Evolutionary conservation across 2,113 vertebrate genomes (phyloP).

Genomic region (Rostratula benghalensis): DNA sequence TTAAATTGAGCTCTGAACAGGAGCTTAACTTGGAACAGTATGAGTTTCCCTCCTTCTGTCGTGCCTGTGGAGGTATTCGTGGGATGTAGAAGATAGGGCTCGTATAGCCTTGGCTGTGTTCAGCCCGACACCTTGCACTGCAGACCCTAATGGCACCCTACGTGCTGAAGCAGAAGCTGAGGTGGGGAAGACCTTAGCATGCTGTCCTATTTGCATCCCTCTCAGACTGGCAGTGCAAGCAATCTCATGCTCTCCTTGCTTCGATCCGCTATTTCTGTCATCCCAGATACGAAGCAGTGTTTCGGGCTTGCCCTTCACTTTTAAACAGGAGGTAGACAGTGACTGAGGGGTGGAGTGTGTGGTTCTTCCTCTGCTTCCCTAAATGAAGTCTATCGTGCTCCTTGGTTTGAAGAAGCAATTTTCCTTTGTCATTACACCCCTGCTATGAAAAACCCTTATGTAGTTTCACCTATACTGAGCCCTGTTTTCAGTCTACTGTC

Average conservation of each 20-base stretch:
- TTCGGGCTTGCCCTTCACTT: not conserved
- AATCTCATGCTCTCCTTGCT: rapidly evolving
- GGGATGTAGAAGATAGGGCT: not conserved
- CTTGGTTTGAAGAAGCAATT: not conserved
- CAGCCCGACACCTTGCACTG: rapidly evolving
- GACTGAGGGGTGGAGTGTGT: rapidly evolving
- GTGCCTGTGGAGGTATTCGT: not conserved
- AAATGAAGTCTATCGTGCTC: not conserved
- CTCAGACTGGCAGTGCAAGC: not conserved
- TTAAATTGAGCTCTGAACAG: not conserved
- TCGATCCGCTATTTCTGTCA: no score
- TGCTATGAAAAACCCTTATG: not conserved
- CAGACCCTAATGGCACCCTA: no score
- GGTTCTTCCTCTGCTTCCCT: not conserved
- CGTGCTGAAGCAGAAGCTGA: not conserved
- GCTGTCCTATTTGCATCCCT: not conserved
- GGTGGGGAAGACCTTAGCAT: not conserved
- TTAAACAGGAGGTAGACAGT: not conserved
- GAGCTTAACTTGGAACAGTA: not conserved
- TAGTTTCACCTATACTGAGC: not conserved
- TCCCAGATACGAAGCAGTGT: not conserved
- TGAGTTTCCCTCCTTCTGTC: not conserved
- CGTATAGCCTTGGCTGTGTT: rapidly evolving
- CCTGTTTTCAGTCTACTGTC: not conserved
- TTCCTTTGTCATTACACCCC: not conserved